Evolutionary conservation across 2,113 vertebrate species (phyloP).

Genomic region (Glareola pratincola): DNA sequence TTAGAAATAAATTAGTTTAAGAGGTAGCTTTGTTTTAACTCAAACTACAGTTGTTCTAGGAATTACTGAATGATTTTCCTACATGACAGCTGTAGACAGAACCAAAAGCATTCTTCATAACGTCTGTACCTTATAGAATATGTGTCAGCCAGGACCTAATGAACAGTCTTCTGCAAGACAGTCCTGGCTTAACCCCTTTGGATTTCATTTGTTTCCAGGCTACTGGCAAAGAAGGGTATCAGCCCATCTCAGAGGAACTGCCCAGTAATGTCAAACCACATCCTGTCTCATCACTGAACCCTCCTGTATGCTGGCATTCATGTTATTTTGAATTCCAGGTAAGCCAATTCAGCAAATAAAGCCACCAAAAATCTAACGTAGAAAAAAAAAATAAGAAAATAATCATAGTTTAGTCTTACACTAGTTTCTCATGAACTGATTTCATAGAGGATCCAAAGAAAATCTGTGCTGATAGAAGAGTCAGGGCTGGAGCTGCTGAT

Average conservation of each 20-base stretch:
- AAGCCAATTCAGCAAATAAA: not conserved
- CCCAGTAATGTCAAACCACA: not conserved
- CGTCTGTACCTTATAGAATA: not conserved
- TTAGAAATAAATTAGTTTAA: not conserved
- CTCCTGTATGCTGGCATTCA: not conserved
- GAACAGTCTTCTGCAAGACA: not conserved
- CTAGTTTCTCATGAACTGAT: not conserved
- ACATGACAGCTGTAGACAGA: not conserved
- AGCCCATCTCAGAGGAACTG: not conserved
- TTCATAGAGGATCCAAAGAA: not conserved
- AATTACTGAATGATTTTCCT: not conserved
- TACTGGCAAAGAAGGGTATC: not conserved
- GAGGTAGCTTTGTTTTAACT: not conserved
- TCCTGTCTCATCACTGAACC: not conserved
- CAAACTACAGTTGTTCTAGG: not conserved
- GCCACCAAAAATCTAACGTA: not conserved
- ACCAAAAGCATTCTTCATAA: not conserved
- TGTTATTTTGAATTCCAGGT: not conserved
- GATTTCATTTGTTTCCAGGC: not conserved
- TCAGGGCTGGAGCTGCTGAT: not conserved
- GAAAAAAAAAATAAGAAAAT: not conserved
- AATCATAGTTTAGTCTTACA: not conserved
- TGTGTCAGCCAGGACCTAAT: not conserved
- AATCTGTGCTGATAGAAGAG: not conserved
- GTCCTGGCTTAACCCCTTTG: not conserved